These are phyloP conservation scores for Agrotis clavis DNA, from an alignment of 2,888 invertebrate species.

Conservation along the genomic window DNA sequence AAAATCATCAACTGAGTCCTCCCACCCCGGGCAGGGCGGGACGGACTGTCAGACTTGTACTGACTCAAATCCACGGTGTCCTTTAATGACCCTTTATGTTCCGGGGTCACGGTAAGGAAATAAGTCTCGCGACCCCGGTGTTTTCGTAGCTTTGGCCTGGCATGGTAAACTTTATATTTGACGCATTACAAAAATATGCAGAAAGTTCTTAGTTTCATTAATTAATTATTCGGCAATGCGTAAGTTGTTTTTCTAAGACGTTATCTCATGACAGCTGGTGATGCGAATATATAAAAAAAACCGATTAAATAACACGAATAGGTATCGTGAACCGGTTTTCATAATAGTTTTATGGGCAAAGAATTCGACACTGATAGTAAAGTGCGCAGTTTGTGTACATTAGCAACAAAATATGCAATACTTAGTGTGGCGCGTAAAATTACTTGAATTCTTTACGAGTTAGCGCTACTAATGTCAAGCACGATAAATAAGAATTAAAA, in stretches of 20 bases:
- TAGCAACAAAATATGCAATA: constrained; percentile 39
- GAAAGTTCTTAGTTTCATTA: constrained; percentile 2
- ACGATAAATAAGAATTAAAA: constrained; percentile 21
- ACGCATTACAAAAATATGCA: background rate
- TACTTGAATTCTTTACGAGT: constrained; percentile 25
- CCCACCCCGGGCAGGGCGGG: no score
- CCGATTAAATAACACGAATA: constrained; percentile 48
- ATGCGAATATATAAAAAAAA: constrained; percentile 36
- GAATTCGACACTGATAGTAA: constrained; percentile 46
- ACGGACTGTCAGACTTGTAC: no score
- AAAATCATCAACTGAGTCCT: no score
- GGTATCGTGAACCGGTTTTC: constrained; percentile 53
- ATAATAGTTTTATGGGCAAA: constrained; percentile 33
- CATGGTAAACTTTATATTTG: background rate
- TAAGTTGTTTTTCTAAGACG: constrained; percentile 27
- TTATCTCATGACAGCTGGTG: constrained; percentile 42
- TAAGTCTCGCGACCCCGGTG: no score
- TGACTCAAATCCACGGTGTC: no score
- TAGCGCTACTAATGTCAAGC: constrained; percentile 13
- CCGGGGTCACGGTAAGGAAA: no score
- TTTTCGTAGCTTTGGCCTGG: no score
- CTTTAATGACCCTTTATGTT: no score
- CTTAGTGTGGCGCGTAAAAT: constrained; percentile 12
- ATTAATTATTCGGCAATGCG: constrained; percentile 17
- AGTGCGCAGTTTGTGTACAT: constrained; percentile 62